Evolutionary conservation across 2,888 invertebrate species (phyloP).

Genomic region (Halictus quadricinctus): DNA sequence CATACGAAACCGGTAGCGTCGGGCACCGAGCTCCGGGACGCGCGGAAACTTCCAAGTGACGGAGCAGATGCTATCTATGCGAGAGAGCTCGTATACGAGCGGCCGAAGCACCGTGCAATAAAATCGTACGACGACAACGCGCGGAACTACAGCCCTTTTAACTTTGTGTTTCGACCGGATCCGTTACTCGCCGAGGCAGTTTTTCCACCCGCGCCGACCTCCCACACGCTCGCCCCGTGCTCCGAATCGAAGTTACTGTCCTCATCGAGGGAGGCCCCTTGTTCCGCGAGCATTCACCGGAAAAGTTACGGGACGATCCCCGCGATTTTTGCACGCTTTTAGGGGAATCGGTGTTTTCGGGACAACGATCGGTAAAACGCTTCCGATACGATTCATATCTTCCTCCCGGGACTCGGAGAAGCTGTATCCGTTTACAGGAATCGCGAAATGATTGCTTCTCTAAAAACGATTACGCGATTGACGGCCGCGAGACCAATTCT

Average conservation of each 20-base stretch:
- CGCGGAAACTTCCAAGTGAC: slow-evolving; percentile 58
- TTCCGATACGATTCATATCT: not conserved
- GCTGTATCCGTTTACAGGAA: not conserved
- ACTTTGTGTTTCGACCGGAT: slow-evolving; percentile 62
- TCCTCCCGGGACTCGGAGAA: not conserved
- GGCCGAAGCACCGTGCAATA: slow-evolving; percentile 64
- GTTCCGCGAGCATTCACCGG: not conserved
- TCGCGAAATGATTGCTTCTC: not conserved
- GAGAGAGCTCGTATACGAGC: slow-evolving; percentile 50
- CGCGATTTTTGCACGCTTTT: not conserved
- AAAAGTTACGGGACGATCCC: not conserved
- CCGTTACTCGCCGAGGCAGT: slow-evolving; percentile 38
- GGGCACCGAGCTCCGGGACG: slow-evolving; percentile 21
- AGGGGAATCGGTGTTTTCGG: not conserved
- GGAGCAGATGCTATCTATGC: slow-evolving; percentile 58
- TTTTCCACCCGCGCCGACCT: slow-evolving; percentile 33
- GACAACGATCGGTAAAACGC: not conserved
- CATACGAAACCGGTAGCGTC: slow-evolving; percentile 51
- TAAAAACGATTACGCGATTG: not conserved
- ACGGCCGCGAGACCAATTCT: not conserved
- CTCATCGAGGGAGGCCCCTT: not conserved
- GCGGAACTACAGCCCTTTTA: slow-evolving; percentile 56
- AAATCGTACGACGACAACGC: slow-evolving; percentile 57
- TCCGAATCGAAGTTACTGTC: slow-evolving; percentile 7
- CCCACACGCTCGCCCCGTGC: not conserved